Conservation (phyloP, 2,797 vertebrate genomes). For the Lacerta agilis region DNA sequence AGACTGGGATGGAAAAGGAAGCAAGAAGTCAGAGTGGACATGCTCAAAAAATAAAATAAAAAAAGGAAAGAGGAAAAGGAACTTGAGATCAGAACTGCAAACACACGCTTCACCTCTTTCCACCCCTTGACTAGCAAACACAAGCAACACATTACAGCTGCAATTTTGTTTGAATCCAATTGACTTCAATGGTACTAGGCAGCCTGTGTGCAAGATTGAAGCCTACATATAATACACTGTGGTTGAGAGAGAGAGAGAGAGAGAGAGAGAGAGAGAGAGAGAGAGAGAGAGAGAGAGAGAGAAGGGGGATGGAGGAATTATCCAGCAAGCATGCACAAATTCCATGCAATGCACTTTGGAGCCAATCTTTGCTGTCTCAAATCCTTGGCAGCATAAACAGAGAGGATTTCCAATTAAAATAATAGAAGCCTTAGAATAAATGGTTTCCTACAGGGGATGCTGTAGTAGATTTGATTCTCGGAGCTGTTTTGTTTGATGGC, state of each 20-base stretch:
- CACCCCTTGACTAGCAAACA: not conserved
- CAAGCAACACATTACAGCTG: not conserved
- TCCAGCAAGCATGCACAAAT: not conserved
- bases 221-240: not conserved
- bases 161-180: not conserved
- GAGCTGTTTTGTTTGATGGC: not conserved
- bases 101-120: not conserved
- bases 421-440: slow-evolving; percentile 9
- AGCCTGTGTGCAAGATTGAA: not conserved
- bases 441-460: not conserved
- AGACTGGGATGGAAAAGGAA: not conserved
- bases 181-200: not conserved
- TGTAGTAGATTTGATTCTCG: not conserved
- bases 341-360: not conserved
- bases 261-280: not conserved
- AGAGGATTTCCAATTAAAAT: slow-evolving; percentile 9
- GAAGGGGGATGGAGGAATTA: not conserved
- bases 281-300: not conserved
- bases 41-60: not conserved
- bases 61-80: not conserved
- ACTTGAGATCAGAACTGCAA: not conserved
- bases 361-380: not conserved
- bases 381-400: not conserved
- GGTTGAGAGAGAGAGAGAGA: not conserved
- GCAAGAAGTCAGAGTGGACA: not conserved